Evolutionary conservation across 2,113 vertebrate genomes (phyloP).

Genomic region (Myrmecobius fasciatus): DNA sequence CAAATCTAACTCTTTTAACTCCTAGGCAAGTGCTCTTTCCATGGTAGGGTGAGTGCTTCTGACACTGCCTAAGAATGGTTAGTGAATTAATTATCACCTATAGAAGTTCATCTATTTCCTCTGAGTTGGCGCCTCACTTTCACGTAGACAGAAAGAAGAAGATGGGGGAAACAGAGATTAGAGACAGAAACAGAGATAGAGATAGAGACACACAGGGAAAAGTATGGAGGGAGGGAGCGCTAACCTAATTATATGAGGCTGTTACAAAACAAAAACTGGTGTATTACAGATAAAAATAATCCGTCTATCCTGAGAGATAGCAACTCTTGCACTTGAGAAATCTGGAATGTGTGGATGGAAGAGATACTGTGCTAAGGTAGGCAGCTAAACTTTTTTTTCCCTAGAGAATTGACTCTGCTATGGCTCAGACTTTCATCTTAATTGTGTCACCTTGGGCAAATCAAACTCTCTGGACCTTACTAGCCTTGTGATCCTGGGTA

Average conservation of each 20-base stretch:
- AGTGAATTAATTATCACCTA: background rate
- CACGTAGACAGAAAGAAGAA: background rate
- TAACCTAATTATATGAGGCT: background rate
- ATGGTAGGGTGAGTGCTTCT: background rate
- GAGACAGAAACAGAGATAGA: background rate
- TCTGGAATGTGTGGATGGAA: background rate
- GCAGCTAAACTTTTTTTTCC: background rate
- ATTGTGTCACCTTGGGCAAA: background rate
- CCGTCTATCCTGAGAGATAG: background rate
- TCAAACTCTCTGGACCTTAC: background rate
- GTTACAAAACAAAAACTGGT: slow-evolving; percentile 1
- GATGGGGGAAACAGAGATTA: no score
- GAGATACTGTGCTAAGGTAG: background rate
- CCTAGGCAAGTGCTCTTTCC: background rate
- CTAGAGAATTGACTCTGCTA: background rate
- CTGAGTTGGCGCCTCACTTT: background rate
- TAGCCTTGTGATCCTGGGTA: background rate
- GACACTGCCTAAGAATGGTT: background rate
- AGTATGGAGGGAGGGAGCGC: background rate
- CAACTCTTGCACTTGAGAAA: background rate
- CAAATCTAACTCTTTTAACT: background rate
- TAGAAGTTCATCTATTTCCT: background rate
- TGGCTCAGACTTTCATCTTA: background rate
- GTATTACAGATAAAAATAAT: background rate
- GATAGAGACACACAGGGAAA: background rate